Conservation (phyloP, 2,113 vertebrate genomes). For the Pygoscelis antarcticus region DNA sequence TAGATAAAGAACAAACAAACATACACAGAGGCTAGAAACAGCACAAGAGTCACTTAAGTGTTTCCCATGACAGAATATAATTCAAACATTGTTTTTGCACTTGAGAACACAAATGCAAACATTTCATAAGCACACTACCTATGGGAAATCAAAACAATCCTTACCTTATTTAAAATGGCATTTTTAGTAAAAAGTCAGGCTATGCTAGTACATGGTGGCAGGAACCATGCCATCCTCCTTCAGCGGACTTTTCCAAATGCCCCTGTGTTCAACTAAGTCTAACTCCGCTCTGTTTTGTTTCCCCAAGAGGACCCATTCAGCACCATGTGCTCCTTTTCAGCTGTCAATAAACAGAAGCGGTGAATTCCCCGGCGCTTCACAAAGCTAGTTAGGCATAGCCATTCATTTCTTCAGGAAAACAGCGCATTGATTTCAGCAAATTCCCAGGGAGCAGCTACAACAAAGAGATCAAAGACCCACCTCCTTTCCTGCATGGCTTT, state of each 20-base stretch:
- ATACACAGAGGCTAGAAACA: background rate
- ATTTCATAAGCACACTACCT: background rate
- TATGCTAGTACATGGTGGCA: slow-evolving; percentile 54
- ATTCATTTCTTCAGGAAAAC: slow-evolving; percentile 80
- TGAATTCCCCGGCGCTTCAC: slow-evolving; percentile 75
- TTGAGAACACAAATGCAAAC: slow-evolving; percentile 35
- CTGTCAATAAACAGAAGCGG: slow-evolving; percentile 80
- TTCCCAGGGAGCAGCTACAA: slow-evolving; percentile 78
- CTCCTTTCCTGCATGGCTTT: slow-evolving; percentile 70
- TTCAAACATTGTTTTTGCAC: slow-evolving; percentile 47
- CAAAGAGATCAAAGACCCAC: slow-evolving; percentile 82
- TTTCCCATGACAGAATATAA: slow-evolving; percentile 6
- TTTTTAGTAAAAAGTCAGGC: slow-evolving; percentile 47
- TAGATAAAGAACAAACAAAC: background rate
- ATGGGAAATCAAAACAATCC: slow-evolving; percentile 35
- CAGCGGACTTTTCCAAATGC: slow-evolving; percentile 70
- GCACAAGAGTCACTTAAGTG: background rate
- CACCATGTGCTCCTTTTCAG: slow-evolving; percentile 80
- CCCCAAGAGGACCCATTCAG: slow-evolving; percentile 76
- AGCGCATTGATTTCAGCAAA: slow-evolving; percentile 81
- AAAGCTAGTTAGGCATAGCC: slow-evolving; percentile 80
- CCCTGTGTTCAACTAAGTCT: slow-evolving; percentile 73
- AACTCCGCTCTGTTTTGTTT: slow-evolving; percentile 76
- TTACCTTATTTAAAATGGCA: slow-evolving; percentile 29
- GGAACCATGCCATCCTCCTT: slow-evolving; percentile 61